Percentiles rank a stretch among this genome's conserved stretches.
These are phyloP conservation scores for Heliconius hewitsoni DNA, from an alignment of 1,140 invertebrate genomes.

Conservation along the genomic window DNA sequence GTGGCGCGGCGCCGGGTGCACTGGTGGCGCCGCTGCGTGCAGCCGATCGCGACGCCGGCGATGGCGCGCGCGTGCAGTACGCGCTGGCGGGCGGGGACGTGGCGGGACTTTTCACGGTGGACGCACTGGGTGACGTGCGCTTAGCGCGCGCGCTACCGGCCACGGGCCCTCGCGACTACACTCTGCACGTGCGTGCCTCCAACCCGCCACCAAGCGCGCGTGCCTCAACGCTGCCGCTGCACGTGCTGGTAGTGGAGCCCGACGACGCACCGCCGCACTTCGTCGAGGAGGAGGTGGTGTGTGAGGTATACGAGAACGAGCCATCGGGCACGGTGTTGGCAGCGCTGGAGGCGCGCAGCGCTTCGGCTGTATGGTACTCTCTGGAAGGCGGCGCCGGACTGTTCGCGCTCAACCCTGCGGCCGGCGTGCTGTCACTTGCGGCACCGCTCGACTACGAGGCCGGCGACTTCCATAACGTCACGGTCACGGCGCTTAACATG, in stretches of 20 bases:
- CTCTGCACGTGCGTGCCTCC: conserved; percentile 89
- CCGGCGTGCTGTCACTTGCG: conserved; percentile 89
- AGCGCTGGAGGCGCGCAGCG: conserved; percentile 88
- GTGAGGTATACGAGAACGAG: conserved; percentile 94
- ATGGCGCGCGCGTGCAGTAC: conserved; percentile 50
- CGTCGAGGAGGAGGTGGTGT: conserved; percentile 56
- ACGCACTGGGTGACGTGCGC: conserved; percentile 89
- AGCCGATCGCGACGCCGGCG: conserved; percentile 48
- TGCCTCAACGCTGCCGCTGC: conserved; percentile 89
- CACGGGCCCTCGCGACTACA: conserved; percentile 88
- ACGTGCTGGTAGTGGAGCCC: conserved; percentile 93
- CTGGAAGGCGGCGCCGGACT: conserved; percentile 89
- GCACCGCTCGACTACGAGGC: conserved; percentile 90
- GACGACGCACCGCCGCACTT: conserved; percentile 92
- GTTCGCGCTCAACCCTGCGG: conserved; percentile 92
- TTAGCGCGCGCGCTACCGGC: conserved; percentile 89
- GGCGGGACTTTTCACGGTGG: conserved; percentile 91
- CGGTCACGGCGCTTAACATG: conserved; percentile 92
- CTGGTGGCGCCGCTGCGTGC: conserved; percentile 57
- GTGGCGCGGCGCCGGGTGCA: conserved; percentile 50
- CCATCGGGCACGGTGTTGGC: conserved; percentile 89
- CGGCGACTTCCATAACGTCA: conserved; percentile 89
- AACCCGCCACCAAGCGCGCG: conserved; percentile 90
- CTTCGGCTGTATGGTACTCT: conserved; percentile 90
- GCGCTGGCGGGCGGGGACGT: conserved; percentile 86